Evolutionary conservation across 2,797 vertebrate genomes (phyloP).

Genomic region (Anomalospiza imberbis): DNA sequence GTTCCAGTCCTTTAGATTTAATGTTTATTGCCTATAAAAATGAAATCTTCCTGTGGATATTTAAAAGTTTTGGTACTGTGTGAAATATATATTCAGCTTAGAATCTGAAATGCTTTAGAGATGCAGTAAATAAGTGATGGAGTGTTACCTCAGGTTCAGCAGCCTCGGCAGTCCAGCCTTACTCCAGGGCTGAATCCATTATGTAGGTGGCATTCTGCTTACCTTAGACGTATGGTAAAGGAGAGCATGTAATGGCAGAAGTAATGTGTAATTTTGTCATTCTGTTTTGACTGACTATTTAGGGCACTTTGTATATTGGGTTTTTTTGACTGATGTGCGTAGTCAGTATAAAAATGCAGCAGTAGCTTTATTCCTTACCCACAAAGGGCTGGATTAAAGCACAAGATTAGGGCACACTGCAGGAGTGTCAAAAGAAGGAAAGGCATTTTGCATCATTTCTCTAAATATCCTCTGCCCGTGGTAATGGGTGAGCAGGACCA

Average conservation of each 20-base stretch:
- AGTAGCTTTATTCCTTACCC: neutral
- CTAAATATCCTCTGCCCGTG: accelerated
- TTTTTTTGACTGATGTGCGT: neutral
- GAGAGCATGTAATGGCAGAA: neutral
- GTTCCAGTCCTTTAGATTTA: constrained; percentile 84
- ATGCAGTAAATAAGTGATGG: constrained; percentile 69
- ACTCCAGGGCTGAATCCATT: constrained; percentile 31
- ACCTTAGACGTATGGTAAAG: neutral
- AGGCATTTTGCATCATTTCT: neutral
- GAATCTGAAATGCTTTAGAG: constrained; percentile 65
- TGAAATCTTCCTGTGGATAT: constrained; percentile 82
- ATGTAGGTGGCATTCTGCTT: neutral
- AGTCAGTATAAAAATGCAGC: neutral
- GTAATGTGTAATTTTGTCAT: neutral
- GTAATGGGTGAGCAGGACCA: neutral
- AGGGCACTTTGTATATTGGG: neutral
- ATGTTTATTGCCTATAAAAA: constrained; percentile 86
- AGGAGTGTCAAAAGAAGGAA: neutral
- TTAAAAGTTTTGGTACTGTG: constrained; percentile 78
- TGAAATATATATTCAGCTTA: constrained; percentile 73
- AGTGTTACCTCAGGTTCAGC: constrained; percentile 35
- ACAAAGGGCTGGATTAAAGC: neutral
- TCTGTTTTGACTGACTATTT: neutral
- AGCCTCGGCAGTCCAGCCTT: neutral
- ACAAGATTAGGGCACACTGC: neutral